phyloP scores from a whole-genome alignment of 2,888 invertebrate genomes.

The Lingula anatina region DNA sequence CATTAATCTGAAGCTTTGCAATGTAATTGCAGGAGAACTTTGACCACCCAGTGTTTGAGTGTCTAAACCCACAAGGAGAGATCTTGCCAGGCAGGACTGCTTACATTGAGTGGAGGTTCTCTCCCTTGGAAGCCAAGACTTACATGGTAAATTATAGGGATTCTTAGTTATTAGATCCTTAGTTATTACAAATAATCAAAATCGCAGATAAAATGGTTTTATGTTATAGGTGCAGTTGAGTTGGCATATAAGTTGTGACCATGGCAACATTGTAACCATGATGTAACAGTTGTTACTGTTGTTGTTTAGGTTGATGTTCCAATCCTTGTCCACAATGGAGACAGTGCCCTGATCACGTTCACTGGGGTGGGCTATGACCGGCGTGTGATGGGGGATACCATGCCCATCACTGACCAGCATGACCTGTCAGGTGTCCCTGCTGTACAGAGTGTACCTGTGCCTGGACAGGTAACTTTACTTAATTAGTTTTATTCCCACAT shows the following conservation, averaged over 20 bases:
- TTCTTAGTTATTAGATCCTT: not conserved
- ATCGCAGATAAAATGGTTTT: no score
- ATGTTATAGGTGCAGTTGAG: no score
- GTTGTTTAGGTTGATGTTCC: slow-evolving; percentile 45
- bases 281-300: no score
- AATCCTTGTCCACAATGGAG: slow-evolving; percentile 43
- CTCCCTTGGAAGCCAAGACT: slow-evolving; percentile 50
- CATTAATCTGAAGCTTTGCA: not conserved
- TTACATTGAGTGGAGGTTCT: slow-evolving; percentile 46
- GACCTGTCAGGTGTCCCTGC: slow-evolving; percentile 39
- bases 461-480: slow-evolving; percentile 50
- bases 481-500: no score
- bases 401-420: slow-evolving; percentile 37
- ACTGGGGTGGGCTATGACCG: slow-evolving; percentile 51
- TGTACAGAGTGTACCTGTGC: slow-evolving; percentile 39
- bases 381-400: slow-evolving; percentile 44
- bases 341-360: slow-evolving; percentile 48
- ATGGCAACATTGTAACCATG: no score
- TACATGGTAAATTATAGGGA: slow-evolving; percentile 33
- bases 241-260: no score
- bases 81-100: slow-evolving; percentile 41
- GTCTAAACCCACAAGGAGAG: slow-evolving; percentile 44
- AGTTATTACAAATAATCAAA: not conserved
- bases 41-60: slow-evolving; percentile 47
- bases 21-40: slow-evolving; percentile 39